phyloP scores from a whole-genome alignment of 2,113 vertebrate species.

The Pelobates fuscus region DNA sequence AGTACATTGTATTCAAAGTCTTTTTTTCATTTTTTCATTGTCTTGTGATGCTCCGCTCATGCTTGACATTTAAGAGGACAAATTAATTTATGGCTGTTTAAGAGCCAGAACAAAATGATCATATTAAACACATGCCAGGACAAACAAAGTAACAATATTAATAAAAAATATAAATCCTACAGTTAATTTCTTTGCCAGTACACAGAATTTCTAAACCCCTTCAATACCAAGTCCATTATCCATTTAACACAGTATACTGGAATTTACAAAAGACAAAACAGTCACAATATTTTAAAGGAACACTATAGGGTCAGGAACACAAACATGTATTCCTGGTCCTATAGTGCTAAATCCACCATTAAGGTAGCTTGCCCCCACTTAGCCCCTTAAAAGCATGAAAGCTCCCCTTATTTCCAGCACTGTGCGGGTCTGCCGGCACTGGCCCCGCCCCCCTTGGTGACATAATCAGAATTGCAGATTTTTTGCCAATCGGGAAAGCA shows the following conservation, averaged over 20 bases:
- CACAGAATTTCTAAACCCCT: not conserved
- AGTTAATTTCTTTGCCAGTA: conserved; percentile 9
- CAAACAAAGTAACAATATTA: conserved; percentile 29
- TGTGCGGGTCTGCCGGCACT: no score
- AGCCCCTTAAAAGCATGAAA: no score
- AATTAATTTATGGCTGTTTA: conserved; percentile 22
- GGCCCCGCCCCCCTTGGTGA: no score
- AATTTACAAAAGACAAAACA: not conserved
- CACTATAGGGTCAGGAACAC: no score
- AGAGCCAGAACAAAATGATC: conserved; percentile 37
- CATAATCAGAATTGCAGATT: no score
- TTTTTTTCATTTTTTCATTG: conserved; percentile 18
- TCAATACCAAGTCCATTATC: not conserved
- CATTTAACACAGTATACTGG: not conserved
- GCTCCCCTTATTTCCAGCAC: no score
- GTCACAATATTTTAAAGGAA: not conserved
- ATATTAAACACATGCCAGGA: conserved; percentile 29
- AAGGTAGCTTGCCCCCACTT: no score
- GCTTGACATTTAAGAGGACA: conserved; percentile 42
- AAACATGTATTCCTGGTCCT: no score
- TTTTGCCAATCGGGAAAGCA: no score
- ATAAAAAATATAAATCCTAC: conserved; percentile 15
- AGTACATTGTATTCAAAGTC: not conserved
- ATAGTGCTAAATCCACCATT: no score
- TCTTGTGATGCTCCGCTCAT: conserved; percentile 30